Conservation (phyloP, 2,113 vertebrate genomes). For the Monopterus albus region DNA sequence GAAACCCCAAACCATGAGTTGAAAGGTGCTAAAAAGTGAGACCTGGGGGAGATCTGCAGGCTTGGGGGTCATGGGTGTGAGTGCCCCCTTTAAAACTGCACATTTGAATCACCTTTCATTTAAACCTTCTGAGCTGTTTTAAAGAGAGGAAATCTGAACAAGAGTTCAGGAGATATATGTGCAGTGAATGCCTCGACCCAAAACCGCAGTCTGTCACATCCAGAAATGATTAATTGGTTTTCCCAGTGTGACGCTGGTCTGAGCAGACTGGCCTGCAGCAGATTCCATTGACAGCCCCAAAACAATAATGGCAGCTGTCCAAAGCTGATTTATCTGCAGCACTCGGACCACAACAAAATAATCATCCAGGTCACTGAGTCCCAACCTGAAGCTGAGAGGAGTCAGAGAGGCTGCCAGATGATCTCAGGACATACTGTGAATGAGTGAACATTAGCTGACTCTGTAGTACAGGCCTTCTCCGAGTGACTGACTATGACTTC, state of each 20-base stretch:
- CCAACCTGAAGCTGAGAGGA: constrained; percentile 10
- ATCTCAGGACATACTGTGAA: neutral
- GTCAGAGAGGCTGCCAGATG: neutral
- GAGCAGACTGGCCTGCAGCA: constrained; percentile 42
- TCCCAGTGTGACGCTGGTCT: constrained; percentile 26
- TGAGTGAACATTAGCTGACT: too few relatives aligned
- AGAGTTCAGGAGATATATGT: too few relatives aligned
- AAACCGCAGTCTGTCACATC: constrained; percentile 6
- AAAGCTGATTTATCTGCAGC: constrained; percentile 38
- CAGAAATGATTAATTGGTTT: constrained; percentile 57
- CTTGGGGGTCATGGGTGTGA: too few relatives aligned
- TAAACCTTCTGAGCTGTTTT: too few relatives aligned
- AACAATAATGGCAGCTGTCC: constrained; percentile 51
- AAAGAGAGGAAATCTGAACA: too few relatives aligned
- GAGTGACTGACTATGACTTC: neutral
- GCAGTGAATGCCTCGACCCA: neutral
- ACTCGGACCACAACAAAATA: neutral
- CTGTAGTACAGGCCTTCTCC: neutral
- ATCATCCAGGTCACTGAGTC: constrained; percentile 49
- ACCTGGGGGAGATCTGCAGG: too few relatives aligned
- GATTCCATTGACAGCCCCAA: constrained; percentile 26
- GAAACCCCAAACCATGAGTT: too few relatives aligned
- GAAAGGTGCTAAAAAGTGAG: too few relatives aligned
- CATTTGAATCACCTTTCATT: too few relatives aligned
- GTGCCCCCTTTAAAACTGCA: too few relatives aligned